A percentile compares a stretch with the other conserved stretches of the same genome.
These are phyloP conservation scores for Rhopalosiphum maidis DNA, from an alignment of 1,140 invertebrate species.

Conservation along the genomic window DNA sequence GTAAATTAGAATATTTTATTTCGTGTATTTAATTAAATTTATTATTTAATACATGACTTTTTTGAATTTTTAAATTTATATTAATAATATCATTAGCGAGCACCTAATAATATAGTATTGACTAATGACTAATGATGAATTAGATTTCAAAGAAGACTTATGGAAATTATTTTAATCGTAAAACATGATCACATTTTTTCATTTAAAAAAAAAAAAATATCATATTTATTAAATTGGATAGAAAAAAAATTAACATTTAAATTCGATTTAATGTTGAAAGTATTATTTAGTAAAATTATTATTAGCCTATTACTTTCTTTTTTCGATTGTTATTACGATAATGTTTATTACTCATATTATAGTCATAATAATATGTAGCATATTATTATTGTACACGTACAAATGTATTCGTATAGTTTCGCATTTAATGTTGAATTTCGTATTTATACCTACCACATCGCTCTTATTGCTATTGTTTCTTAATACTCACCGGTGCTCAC, in stretches of 20 bases:
- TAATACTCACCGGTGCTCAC: not conserved
- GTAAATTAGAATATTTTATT: not conserved
- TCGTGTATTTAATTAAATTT: too few species aligned
- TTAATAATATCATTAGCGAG: too few species aligned
- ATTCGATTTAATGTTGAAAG: not conserved
- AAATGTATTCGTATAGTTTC: not conserved
- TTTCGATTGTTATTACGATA: constrained; percentile 24
- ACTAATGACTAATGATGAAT: not conserved
- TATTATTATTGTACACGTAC: not conserved
- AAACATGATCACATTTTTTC: not conserved
- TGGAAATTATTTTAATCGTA: not conserved
- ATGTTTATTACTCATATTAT: not conserved
- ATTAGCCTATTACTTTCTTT: constrained; percentile 1
- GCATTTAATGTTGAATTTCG: not conserved
- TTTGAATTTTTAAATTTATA: not conserved
- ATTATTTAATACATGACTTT: too few species aligned
- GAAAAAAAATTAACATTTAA: not conserved
- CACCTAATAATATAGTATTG: not conserved
- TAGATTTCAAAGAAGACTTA: not conserved
- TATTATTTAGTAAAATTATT: not conserved
- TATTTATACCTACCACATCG: not conserved
- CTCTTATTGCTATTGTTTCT: not conserved
- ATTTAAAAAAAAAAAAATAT: not conserved
- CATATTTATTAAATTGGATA: not conserved
- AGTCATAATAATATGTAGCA: not conserved